Base-by-base conservation (phyloP, 2,888 invertebrate genomes). In the Chalcosyrphus nemorum region DNA sequence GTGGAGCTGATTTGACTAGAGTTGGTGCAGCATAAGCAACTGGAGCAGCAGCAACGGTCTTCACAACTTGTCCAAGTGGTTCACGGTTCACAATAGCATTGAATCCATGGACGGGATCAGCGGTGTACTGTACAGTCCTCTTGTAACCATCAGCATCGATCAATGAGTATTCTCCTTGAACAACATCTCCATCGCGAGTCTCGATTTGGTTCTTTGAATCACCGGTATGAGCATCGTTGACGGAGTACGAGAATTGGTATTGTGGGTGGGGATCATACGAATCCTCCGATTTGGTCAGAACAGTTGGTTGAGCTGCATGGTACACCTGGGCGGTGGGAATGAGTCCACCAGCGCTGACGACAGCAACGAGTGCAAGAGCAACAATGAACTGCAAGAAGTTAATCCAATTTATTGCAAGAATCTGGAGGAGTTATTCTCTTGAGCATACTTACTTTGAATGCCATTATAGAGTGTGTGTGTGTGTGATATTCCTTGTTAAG, bases 81-180 rank as follows among this genome's bases (percentile, higher is more conserved):
- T 92, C 91, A 80, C 89, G 91, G 86, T 89, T 89, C n/a, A 92
- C 92, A 50, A 92, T 89, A 56, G 92, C 92, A 86, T 92, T 92
- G 89, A 92, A 92, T 86, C 92, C 92, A 84, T 90, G 89, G 78
- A 90, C 89, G 5, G 89, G 87, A 87, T 92, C 92, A 75, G 92
- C 92, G 43, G 90, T 89, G 88, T 92, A 92, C 41, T 92, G 90
- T 21, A 92, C 92, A 68, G 89, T 90, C 86, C 92, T 89, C 87
- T 89, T 91, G 86, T 89, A 89, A 56, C 92, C 92, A 87, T 92
- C 92, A 57, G 92, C 81, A 76, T 92, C 92, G 56, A 92, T 88
- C 27, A 92, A 87, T 19, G 91, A 90, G 88, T 92, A 92, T 86
- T 89, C 88, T 24, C 92, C 92, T 80, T 91, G 90, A 50, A 92